Evolutionary conservation across 37 sponge, comb jelly and placozoan genomes (phyloP), one percentile per base, ranked within the genome.

Genomic region (Eunapius fragilis): DNA sequence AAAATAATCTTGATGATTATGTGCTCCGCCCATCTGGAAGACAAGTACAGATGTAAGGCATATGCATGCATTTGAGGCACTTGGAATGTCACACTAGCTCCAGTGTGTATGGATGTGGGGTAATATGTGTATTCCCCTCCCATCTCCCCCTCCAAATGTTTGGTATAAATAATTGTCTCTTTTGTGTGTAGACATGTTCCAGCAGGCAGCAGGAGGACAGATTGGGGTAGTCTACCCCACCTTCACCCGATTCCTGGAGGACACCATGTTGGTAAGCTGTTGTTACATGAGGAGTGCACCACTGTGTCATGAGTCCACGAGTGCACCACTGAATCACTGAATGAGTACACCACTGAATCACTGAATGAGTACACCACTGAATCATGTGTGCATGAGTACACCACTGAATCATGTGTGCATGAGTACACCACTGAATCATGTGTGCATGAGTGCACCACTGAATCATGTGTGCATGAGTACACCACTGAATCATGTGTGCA

Each of bases 1-100:
- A 95, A 93, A 78, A 68, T 85, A 36, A 82, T 74, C 4, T 70
- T 95, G 33, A 70, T 77, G 49, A 77, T 83, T 25, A 31, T 95
- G 70, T 90, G 83, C 19, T 33, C 70, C 48, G 85, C 93, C 25
- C 68, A 84, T 23, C 78, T 90, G 9, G 79, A 85, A 49, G 93
- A 95, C 25, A 95, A 92, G 75, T 95, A 93, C 49, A 32, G 25
- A 37, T 94, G 94, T 94, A 35, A 88, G 94, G 47, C 17, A 35
- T 24, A 45, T 13, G 0, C 13, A 70, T n/a, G 2, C 26, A 33
- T 25, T 22, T 41, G 41, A 41, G 6, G 6, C 41, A 41, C 41
- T 9, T 6, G 6, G 41, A 3, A 41, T 41, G 3, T 41, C 6
- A 41, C 41, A 41, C n/a, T n/a, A n/a, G 41, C 6, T 6, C 41